These are phyloP conservation scores for Amphipoea oculea DNA, from an alignment of 2,888 invertebrate genomes.

Conservation along the genomic window DNA sequence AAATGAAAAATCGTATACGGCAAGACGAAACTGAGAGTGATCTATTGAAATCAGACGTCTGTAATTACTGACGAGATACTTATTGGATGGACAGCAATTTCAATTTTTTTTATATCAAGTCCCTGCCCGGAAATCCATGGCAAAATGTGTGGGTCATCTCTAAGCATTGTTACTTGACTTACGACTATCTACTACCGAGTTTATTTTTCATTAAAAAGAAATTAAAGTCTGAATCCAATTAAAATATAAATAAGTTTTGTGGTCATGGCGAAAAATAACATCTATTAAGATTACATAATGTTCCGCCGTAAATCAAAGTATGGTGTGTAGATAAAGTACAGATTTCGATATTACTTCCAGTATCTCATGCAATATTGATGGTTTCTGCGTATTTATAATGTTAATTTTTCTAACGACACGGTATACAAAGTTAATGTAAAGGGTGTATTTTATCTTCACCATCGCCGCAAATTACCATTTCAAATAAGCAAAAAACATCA, in stretches of 20 bases:
- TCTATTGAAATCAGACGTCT: constrained; percentile 31
- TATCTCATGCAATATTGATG: constrained; percentile 47
- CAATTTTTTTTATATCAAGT: constrained; percentile 37
- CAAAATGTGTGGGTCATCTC: constrained; percentile 44
- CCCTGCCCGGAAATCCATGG: constrained; percentile 31
- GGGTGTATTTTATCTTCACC: constrained; percentile 58
- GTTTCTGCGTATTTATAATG: constrained; percentile 50
- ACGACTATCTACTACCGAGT: constrained; percentile 25
- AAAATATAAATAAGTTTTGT: constrained; percentile 43
- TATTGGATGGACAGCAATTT: constrained; percentile 36
- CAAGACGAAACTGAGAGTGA: constrained; percentile 15
- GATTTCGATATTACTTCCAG: constrained; percentile 26
- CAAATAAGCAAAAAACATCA: constrained; percentile 54
- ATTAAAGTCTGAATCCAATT: constrained; percentile 43
- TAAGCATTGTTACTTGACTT: constrained; percentile 45
- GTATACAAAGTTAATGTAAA: constrained; percentile 44
- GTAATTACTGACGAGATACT: constrained; percentile 39
- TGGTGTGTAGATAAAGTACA: constrained; percentile 11
- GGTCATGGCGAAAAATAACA: constrained; percentile 14
- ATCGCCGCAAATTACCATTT: constrained; percentile 49
- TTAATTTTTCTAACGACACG: constrained; percentile 49
- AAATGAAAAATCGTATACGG: neutral
- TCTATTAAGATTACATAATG: constrained; percentile 8
- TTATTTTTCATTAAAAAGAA: constrained; percentile 47
- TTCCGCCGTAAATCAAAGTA: neutral